These are phyloP conservation scores for Helobdella robusta DNA, from an alignment of 2,888 invertebrate species.

Conservation along the genomic window DNA sequence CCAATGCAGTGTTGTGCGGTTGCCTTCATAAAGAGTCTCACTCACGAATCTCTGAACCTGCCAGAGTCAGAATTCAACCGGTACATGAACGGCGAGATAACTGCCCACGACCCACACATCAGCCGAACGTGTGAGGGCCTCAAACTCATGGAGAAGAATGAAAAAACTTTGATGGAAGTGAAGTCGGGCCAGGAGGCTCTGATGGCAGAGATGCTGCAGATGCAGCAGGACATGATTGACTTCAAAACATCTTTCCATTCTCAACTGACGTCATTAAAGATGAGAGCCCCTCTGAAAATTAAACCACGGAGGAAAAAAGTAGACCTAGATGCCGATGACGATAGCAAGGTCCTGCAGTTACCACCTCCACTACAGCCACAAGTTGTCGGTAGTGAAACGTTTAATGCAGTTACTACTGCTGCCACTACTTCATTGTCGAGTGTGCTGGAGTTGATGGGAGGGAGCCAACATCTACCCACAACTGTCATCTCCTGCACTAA, in stretches of 20 bases:
- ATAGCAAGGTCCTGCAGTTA: not conserved
- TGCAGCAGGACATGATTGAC: slow-evolving; percentile 61
- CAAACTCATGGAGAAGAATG: slow-evolving; percentile 72
- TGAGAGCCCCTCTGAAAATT: slow-evolving; percentile 13
- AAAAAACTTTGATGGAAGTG: slow-evolving; percentile 60
- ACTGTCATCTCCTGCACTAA: slow-evolving; percentile 21
- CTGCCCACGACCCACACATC: slow-evolving; percentile 72
- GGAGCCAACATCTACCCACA: slow-evolving; percentile 2
- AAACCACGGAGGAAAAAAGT: slow-evolving; percentile 12
- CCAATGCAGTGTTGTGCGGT: slow-evolving; percentile 92
- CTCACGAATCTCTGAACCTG: slow-evolving; percentile 83
- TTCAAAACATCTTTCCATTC: slow-evolving; percentile 58
- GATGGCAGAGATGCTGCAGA: slow-evolving; percentile 58
- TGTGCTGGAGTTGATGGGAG: not conserved
- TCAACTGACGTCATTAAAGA: not conserved
- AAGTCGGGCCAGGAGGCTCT: slow-evolving; percentile 60
- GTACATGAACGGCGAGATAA: slow-evolving; percentile 78
- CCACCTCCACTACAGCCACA: slow-evolving; percentile 18
- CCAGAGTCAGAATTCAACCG: slow-evolving; percentile 81
- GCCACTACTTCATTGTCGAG: too few relatives aligned
- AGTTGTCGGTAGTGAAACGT: not conserved
- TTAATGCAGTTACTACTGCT: too few relatives aligned
- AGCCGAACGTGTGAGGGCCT: slow-evolving; percentile 56
- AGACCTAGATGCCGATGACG: slow-evolving; percentile 23
- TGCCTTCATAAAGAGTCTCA: slow-evolving; percentile 89